These are phyloP conservation scores for Amphiprion clarkii DNA, from an alignment of 2,797 vertebrate species.

Conservation along the genomic window DNA sequence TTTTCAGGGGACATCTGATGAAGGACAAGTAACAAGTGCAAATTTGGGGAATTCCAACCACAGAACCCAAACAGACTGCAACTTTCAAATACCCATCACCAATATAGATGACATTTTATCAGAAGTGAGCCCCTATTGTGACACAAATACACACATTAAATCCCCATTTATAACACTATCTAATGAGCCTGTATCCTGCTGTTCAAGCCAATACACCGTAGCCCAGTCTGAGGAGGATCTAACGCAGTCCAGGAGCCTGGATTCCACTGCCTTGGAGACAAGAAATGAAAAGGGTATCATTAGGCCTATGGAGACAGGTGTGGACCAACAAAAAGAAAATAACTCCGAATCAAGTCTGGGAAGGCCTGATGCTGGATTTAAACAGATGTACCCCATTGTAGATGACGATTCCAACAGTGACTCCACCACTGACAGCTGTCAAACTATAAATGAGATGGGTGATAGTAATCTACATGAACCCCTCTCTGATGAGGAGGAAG, in stretches of 20 bases:
- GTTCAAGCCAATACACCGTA: constrained; percentile 6
- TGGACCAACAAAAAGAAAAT: constrained; percentile 82
- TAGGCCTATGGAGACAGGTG: constrained; percentile 84
- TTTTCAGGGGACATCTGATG: constrained; percentile 38
- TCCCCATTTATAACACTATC: constrained; percentile 15
- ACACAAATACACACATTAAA: constrained; percentile 25
- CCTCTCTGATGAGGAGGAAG: constrained; percentile 89
- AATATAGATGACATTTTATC: constrained; percentile 83
- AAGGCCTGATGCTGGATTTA: constrained; percentile 40
- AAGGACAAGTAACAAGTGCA: constrained; percentile 46
- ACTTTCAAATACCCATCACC: constrained; percentile 71
- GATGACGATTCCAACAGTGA: constrained; percentile 89
- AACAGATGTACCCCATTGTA: constrained; percentile 85
- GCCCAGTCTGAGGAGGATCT: constrained; percentile 20
- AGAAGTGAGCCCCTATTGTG: constrained; percentile 66
- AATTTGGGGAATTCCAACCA: constrained; percentile 40
- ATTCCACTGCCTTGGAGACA: constrained; percentile 81
- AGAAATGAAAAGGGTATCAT: constrained; percentile 80
- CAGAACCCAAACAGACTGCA: constrained; percentile 26
- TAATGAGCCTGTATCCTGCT: constrained; percentile 20
- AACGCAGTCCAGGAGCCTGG: constrained; percentile 50
- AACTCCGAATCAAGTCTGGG: constrained; percentile 52
- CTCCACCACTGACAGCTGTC: constrained; percentile 74
- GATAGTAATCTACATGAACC: constrained; percentile 33
- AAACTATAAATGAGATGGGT: constrained; percentile 16